Base-by-base conservation (phyloP, 1,140 invertebrate genomes). In the Notospermus geniculatus region DNA sequence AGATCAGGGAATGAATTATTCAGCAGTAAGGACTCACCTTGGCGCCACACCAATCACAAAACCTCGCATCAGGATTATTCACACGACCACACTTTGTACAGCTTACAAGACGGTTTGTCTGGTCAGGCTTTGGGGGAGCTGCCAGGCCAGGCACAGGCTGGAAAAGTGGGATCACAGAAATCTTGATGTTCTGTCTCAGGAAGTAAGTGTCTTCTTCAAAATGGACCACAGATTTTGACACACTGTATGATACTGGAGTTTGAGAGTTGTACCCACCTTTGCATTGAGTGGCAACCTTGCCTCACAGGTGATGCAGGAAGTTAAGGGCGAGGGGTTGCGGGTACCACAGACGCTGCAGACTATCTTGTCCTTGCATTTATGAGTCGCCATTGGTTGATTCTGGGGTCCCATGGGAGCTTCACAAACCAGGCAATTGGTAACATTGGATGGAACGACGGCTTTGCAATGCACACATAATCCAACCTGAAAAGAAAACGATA, bases 21-120 rank as follows among this genome's bases (percentile, higher is more conserved):
- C n/a, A n/a, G n/a, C n/a, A n/a, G 15, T 45, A 7, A 58, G 23
- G 1, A 64, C 62, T 53, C 65, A 77, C 74, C 69, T 78, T 76
- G 15, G 70, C 59, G 57, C 75, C 74, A 65, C 77, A 79, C 77
- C 77, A 79, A 57, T 79, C 77, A 68, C 77, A 79, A 61, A 73
- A 79, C 57, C 77, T 56, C 17, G 77, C 75, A 59, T 78, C 74
- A 11, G 67, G 65, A 59, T 71, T 74, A 59, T 79, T 79, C 9
- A 74, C 66, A 19, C 77, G 66, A 39, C 60, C 66, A 73, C 77
- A 79, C 58, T 76, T 73, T 19, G 66, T 68, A 65, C 74, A 78
- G 53, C 66, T 69, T 17, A 70, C 27, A 55, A 70, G 66, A 27
- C 66, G 68, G 53, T 65, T 67, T 22, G 65, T 59, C 29, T 60